phyloP scores from a whole-genome alignment of 2,113 vertebrate species.

The Hiodon tergisus region DNA sequence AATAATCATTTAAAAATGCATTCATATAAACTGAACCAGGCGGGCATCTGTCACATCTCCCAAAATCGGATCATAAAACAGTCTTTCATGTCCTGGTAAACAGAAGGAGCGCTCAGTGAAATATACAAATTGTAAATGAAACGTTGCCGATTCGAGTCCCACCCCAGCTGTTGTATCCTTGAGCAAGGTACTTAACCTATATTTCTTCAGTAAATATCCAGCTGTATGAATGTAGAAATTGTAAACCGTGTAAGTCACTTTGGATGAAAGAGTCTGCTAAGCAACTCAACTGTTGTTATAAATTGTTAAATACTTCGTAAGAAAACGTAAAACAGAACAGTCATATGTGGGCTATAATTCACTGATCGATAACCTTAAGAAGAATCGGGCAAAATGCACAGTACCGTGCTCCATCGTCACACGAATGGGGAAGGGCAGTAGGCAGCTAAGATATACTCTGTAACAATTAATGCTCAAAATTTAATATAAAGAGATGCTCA shows the following conservation, averaged over 20 bases:
- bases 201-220: too few species aligned
- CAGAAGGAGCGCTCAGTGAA: background rate
- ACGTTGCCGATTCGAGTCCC: too few species aligned
- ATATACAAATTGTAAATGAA: background rate
- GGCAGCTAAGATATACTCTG: conserved; percentile 13
- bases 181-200: too few species aligned
- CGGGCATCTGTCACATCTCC: background rate
- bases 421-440: background rate
- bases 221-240: too few species aligned
- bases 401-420: background rate
- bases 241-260: too few species aligned
- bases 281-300: background rate
- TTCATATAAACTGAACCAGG: too few species aligned
- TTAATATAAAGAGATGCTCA: background rate
- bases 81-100: background rate
- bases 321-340: conserved; percentile 7
- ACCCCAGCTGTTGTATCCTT: too few species aligned
- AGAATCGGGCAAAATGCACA: conserved; percentile 6
- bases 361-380: conserved; percentile 5
- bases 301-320: background rate
- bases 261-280: too few species aligned
- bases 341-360: background rate
- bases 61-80: background rate
- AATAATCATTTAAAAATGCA: too few species aligned
- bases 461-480: conserved; percentile 2